A percentile compares a stretch with the other conserved stretches of the same genome.
These are phyloP conservation scores for Alitta virens DNA, from an alignment of 2,888 invertebrate genomes.

Conservation along the genomic window DNA sequence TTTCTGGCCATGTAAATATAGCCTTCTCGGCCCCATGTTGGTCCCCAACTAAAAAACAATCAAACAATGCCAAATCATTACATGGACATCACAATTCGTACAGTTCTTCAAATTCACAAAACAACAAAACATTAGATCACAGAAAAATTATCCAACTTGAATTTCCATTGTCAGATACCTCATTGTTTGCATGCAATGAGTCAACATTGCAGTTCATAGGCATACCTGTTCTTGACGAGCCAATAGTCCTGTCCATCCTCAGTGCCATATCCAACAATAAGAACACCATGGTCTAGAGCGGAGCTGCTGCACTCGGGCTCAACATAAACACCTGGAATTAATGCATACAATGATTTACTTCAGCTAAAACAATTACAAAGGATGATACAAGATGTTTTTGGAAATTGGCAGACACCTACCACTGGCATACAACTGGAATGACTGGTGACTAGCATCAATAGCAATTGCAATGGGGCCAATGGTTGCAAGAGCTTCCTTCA, in stretches of 20 bases:
- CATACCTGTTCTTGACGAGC: constrained; percentile 43
- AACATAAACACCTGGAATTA: constrained; percentile 28
- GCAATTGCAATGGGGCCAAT: constrained; percentile 73
- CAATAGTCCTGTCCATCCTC: constrained; percentile 35
- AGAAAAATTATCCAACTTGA: too few species aligned
- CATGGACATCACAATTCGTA: too few species aligned
- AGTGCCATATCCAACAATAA: constrained; percentile 37
- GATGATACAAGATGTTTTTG: too few species aligned
- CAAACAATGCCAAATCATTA: too few species aligned
- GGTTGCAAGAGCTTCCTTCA: constrained; percentile 38
- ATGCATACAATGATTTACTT: too few species aligned
- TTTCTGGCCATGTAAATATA: constrained; percentile 15
- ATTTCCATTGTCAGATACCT: too few species aligned
- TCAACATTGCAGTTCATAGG: too few species aligned
- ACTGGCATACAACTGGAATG: constrained; percentile 29
- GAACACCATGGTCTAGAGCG: constrained; percentile 18
- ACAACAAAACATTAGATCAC: too few species aligned
- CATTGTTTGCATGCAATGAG: too few species aligned
- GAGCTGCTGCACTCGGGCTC: constrained; percentile 32
- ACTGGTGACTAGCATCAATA: constrained; percentile 79
- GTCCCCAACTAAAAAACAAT: constrained; percentile 9
- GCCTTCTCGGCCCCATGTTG: constrained; percentile 8
- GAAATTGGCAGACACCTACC: too few species aligned
- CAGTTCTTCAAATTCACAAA: too few species aligned
- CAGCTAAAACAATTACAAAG: too few species aligned